phyloP scores from a whole-genome alignment of 2,888 invertebrate genomes.

The Carabus problematicus region DNA sequence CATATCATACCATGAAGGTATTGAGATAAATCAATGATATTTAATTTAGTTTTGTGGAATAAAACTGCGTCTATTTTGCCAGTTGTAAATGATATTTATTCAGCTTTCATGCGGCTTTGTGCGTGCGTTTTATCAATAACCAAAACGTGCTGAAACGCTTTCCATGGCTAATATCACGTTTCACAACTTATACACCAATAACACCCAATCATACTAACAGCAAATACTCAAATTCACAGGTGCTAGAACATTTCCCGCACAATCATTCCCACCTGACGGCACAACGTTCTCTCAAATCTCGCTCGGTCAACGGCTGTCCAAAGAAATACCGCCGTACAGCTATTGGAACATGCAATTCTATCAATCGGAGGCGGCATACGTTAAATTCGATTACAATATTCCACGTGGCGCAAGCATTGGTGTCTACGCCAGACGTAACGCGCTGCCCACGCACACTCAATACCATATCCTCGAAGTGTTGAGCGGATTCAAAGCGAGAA shows the following conservation, averaged over 20 bases:
- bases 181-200: constrained; percentile 43
- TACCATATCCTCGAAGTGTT: constrained; percentile 95
- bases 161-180: constrained; percentile 32
- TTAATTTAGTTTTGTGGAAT: constrained; percentile 7
- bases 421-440: constrained; percentile 92
- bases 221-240: constrained; percentile 61
- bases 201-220: constrained; percentile 21
- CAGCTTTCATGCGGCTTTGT: constrained; percentile 39
- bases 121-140: constrained; percentile 26
- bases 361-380: constrained; percentile 91
- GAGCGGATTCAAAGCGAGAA: constrained; percentile 87
- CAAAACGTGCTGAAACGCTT: constrained; percentile 35
- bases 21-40: constrained; percentile 3
- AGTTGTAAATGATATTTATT: constrained; percentile 22
- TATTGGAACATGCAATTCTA: constrained; percentile 99
- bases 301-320: constrained; percentile 84
- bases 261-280: constrained; percentile 91
- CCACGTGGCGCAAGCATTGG: constrained; percentile 92
- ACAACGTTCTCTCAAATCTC: constrained; percentile 91
- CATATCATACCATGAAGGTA: background rate
- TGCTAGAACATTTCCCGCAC: constrained; percentile 86
- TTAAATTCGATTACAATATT: constrained; percentile 93
- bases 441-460: constrained; percentile 94
- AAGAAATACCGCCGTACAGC: constrained; percentile 91
- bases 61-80: constrained; percentile 7